A percentile compares a stretch with the other conserved stretches of the same genome.
Conservation (phyloP, 2,113 vertebrate species). For the Tetrax tetrax region DNA sequence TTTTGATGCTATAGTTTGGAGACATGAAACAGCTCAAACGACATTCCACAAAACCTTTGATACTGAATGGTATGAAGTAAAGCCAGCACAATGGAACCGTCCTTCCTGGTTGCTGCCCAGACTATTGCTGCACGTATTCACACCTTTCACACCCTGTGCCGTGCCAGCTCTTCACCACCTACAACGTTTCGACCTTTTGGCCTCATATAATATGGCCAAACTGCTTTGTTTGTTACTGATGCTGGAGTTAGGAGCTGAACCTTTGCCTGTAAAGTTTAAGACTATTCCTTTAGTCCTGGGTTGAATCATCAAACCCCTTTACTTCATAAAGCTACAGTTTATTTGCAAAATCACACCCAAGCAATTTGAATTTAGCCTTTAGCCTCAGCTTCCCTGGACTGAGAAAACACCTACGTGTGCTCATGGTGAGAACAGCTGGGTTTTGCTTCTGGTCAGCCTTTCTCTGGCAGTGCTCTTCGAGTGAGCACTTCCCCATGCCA, state of each 20-base stretch:
- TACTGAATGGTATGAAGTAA: neutral
- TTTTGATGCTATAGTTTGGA: neutral
- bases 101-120: neutral
- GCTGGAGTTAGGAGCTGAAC: neutral
- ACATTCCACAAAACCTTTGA: neutral
- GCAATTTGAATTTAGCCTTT: neutral
- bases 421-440: neutral
- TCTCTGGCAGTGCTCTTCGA: neutral
- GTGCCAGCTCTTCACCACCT: neutral
- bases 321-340: neutral
- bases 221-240: neutral
- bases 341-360: neutral
- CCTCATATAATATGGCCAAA: neutral
- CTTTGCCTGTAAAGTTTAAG: neutral
- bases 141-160: neutral
- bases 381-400: neutral
- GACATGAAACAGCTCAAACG: neutral
- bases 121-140: accelerated
- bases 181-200: neutral
- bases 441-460: neutral
- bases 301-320: neutral
- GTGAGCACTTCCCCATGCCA: neutral
- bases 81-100: neutral
- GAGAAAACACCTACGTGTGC: neutral
- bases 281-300: neutral